Percentiles rank a stretch among this genome's conserved stretches.
Conservation (phyloP, 2,113 vertebrate genomes). For the Antechinus flavipes region DNA sequence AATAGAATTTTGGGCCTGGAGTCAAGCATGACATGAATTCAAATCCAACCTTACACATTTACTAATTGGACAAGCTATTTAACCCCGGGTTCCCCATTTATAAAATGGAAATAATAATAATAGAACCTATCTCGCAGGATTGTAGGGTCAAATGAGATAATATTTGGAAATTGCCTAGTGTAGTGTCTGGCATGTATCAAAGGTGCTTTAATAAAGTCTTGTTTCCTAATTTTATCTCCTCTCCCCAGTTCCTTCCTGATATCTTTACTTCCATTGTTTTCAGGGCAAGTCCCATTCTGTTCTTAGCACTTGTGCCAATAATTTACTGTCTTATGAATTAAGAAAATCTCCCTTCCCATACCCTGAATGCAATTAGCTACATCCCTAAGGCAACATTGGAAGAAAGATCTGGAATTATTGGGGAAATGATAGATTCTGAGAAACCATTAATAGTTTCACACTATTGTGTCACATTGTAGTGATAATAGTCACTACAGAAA, state of each 20-base stretch:
- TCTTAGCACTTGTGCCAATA: not conserved
- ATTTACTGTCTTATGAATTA: not conserved
- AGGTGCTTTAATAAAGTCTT: not conserved
- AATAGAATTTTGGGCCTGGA: not conserved
- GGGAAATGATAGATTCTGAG: not conserved
- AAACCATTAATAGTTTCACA: not conserved
- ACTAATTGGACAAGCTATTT: not conserved
- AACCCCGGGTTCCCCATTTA: not conserved
- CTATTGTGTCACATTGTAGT: too few species aligned
- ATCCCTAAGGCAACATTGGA: not conserved
- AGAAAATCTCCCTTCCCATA: not conserved
- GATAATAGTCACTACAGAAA: not conserved
- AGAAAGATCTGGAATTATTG: not conserved
- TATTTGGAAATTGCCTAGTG: not conserved
- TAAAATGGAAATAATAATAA: not conserved
- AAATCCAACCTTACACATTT: not conserved
- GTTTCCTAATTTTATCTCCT: not conserved
- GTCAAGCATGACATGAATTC: not conserved
- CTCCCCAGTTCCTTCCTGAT: not conserved
- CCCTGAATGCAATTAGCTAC: not conserved
- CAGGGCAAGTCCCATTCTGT: not conserved
- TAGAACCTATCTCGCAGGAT: not conserved
- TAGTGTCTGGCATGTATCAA: not conserved
- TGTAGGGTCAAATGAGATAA: not conserved
- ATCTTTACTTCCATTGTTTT: not conserved